Base-by-base conservation (phyloP, 2,888 invertebrate species). In the Didymodactylos carnosus region DNA sequence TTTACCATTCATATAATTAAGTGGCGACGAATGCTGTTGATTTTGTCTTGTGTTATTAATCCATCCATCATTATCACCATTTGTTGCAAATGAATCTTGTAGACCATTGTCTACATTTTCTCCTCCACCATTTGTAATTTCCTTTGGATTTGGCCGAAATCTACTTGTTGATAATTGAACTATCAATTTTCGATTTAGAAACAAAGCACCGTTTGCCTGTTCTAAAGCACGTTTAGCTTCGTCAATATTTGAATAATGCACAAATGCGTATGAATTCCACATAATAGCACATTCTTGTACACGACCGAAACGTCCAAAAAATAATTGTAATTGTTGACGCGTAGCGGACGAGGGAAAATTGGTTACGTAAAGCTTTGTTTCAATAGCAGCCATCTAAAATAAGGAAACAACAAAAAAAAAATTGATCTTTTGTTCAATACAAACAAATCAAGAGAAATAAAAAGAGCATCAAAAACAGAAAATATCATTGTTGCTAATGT, bases 231-330 rank as follows among this genome's bases (percentile, higher is more conserved):
- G 69, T 62, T 62, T n/a, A 62, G 35, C 73, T 53, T 74, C 71
- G 39, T 74, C 71, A 71, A 74, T 74, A 1, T 62, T 71, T 14
- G 71, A 71, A 39, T 74, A 71, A 43, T 74, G 74, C 19, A 74
- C 69, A 39, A 71, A 74, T 41, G 74, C 74, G 25, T 74, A 74
- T 53, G 71, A 71, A 74, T 74, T 74, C 74, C 74, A 74, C 74
- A 74, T 74, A 53, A 74, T 62, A 3, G 74, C 71, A 46, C 74
- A 74, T 69, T 74, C 74, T 39, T 71, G 71, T 46, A 74, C 74
- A 39, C 53, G 74, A 35, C 74, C 74, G 35, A 71, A 74, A 43
- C 69, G 74, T 53, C 39, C 41, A 69, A 74, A 74, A 40, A 74
- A 39, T 29, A 71, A 53, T 51, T 74, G 74, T 35, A 74, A 40